Base-by-base conservation (phyloP, 2,797 vertebrate species). In the Manis javanica region DNA sequence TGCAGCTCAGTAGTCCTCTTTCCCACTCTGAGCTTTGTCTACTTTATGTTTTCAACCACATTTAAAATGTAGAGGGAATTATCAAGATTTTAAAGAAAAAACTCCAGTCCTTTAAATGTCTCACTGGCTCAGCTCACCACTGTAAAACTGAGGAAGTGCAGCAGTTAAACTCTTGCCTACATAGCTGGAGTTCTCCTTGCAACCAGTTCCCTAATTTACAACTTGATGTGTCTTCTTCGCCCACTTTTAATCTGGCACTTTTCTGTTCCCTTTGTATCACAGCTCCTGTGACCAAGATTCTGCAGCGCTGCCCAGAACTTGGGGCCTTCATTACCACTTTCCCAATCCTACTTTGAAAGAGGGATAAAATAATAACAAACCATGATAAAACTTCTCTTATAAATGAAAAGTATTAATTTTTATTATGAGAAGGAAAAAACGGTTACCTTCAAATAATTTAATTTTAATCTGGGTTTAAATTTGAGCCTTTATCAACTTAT, bases 381-480 rank as follows among this genome's bases (percentile, higher is more conserved):
- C 37, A 57, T 18, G 5, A 34, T 18, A 34, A 77, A 83, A 46
- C 9, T 69, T 79, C 71, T 55, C 71, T 55, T 34, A 59, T 34
- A 64, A 92, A 84, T 7, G 3, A 12, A 55, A 34, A 46, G 18
- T 0, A 18, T 51, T 63, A 71, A 72, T 55, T 88, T 72, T 55
- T 26, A n/a, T 71, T 3, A 91, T 82, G 7, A 86, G 3, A 68
- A 63, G 12, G 23, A 8, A 66, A 74, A 71, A 91, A 68, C n/a
- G 34, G 42, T 90, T 92, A 39, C 29, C 24, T 7, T 83, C 37
- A 75, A 78, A 15, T 63, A 81, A 94, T 7, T 89, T 74, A 69
- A 55, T 86, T 71, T 91, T 74, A 84, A 49, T 49, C 8, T 88
- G 8, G 13, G 9, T 53, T 92, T 77, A 71, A 95, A 93, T 66